Conservation (phyloP, 2,797 vertebrate genomes). For the Tinamus major region DNA sequence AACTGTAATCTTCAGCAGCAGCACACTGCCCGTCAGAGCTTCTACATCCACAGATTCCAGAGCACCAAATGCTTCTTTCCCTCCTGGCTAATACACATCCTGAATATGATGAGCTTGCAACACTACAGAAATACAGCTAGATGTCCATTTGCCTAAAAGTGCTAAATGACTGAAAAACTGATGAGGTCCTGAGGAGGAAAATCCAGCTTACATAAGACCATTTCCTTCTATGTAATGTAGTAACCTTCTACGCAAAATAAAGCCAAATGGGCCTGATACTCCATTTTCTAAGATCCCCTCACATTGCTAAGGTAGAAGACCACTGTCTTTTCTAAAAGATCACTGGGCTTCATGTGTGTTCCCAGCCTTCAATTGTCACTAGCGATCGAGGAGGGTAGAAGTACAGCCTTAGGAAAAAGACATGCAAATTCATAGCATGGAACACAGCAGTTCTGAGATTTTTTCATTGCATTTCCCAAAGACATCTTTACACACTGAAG, state of each 20-base stretch:
- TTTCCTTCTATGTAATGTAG: background rate
- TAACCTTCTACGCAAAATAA: background rate
- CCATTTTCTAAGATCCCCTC: fast-evolving
- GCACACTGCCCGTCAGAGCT: background rate
- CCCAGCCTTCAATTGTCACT: background rate
- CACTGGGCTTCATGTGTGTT: fast-evolving
- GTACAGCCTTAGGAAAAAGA: background rate
- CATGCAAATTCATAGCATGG: background rate
- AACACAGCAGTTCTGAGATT: background rate
- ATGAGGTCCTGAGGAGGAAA: background rate
- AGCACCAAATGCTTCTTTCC: background rate
- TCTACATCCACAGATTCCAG: constrained; percentile 20
- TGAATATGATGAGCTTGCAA: background rate
- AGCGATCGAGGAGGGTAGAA: background rate
- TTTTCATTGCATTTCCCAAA: background rate
- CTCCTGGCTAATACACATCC: background rate
- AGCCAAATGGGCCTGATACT: background rate
- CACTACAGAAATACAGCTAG: background rate
- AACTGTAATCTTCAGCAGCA: background rate
- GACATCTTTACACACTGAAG: background rate
- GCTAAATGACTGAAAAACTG: background rate
- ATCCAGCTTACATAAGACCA: fast-evolving
- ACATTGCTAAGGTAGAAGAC: background rate
- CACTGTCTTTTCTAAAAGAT: background rate
- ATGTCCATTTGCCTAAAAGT: background rate